Evolutionary conservation across 2,888 invertebrate genomes (phyloP).

Genomic region (Diarsia brunnea): DNA sequence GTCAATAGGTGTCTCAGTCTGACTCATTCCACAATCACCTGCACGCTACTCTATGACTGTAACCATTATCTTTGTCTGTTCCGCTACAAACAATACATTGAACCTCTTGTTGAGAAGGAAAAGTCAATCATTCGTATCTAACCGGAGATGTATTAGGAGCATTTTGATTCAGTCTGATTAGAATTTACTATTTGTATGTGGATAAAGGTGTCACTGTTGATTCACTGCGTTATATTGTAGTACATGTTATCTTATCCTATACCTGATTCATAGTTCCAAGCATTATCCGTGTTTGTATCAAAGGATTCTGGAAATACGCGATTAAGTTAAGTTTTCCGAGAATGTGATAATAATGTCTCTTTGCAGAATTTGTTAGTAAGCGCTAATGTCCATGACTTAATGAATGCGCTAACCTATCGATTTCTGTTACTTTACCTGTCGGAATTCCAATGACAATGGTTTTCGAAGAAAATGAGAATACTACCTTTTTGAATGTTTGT

Average conservation of each 20-base stretch:
- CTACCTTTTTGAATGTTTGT: slow-evolving; percentile 13
- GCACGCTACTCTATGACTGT: slow-evolving; percentile 66
- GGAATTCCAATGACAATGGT: slow-evolving; percentile 1
- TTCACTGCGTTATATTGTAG: slow-evolving; percentile 57
- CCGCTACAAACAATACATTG: slow-evolving; percentile 58
- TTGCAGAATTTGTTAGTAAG: slow-evolving; percentile 26
- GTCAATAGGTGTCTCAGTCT: slow-evolving; percentile 74
- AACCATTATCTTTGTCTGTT: slow-evolving; percentile 65
- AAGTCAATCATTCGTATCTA: slow-evolving; percentile 20
- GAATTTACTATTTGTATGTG: slow-evolving; percentile 18
- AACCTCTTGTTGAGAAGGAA: slow-evolving; percentile 52
- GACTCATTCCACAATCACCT: slow-evolving; percentile 76
- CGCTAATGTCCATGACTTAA: slow-evolving; percentile 5
- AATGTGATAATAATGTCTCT: slow-evolving; percentile 35
- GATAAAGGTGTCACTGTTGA: slow-evolving; percentile 48
- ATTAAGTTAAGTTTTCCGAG: slow-evolving; percentile 43
- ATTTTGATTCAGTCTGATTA: slow-evolving; percentile 12
- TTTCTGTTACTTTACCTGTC: slow-evolving; percentile 22
- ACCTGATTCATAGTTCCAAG: slow-evolving; percentile 69
- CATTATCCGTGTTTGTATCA: slow-evolving; percentile 61
- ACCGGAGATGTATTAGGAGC: slow-evolving; percentile 30
- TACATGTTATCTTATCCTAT: slow-evolving; percentile 69
- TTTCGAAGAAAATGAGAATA: slow-evolving; percentile 41
- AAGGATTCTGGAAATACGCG: slow-evolving; percentile 55
- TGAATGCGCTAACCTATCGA: slow-evolving; percentile 26